Conservation (phyloP, 2,888 invertebrate species). For the Loripinus fragilis region DNA sequence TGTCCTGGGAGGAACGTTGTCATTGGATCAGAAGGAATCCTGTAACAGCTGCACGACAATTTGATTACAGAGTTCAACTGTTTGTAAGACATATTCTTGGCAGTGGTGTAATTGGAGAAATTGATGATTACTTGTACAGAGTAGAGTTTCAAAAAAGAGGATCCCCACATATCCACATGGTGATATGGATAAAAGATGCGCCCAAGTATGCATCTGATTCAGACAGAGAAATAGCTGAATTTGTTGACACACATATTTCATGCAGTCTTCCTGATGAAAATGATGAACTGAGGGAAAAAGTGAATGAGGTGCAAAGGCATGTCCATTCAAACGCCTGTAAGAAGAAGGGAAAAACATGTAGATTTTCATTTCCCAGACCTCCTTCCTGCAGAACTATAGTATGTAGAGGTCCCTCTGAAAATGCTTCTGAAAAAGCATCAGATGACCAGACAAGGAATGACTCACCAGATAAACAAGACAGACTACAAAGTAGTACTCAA, state of each 20-base stretch:
- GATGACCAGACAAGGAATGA: too few species aligned
- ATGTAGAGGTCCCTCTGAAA: too few species aligned
- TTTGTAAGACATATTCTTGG: conserved; percentile 31
- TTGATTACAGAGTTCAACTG: conserved; percentile 50
- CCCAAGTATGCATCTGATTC: conserved; percentile 15
- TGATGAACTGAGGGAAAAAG: conserved; percentile 1
- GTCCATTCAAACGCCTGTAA: conserved; percentile 20
- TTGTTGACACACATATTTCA: conserved; percentile 36
- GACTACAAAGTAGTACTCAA: too few species aligned
- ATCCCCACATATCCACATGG: conserved; percentile 19
- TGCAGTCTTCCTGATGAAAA: conserved; percentile 25
- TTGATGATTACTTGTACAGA: conserved; percentile 33
- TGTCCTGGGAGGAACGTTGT: conserved; percentile 47
- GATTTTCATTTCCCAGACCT: conserved; percentile 23
- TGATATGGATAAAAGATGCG: conserved; percentile 39
- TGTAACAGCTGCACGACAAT: conserved; percentile 50
- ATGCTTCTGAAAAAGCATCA: too few species aligned
- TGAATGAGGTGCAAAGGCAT: conserved; percentile 23
- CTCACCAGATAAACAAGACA: too few species aligned
- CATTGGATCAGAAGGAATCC: conserved; percentile 49
- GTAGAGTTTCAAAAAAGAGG: conserved; percentile 41
- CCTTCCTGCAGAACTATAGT: too few species aligned
- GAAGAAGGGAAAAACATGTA: conserved; percentile 6
- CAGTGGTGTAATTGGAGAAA: conserved; percentile 19
- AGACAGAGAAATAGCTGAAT: conserved; percentile 34